A percentile compares a stretch with the other conserved stretches of the same genome.
Conservation (phyloP, 2,888 invertebrate species). For the Eutolmus rufibarbis region DNA sequence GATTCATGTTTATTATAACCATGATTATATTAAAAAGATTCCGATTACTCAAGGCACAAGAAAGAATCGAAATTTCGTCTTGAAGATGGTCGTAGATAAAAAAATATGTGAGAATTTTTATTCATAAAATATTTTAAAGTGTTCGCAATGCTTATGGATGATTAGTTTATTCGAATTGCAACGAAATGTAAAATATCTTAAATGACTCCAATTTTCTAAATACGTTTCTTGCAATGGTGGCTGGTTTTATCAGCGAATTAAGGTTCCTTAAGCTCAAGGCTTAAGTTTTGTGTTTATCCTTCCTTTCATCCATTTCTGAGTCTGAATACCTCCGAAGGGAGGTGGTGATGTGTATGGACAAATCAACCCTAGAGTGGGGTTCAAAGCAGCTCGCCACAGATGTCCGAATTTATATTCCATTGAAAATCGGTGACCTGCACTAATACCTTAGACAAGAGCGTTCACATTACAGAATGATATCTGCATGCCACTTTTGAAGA, state of each 20-base stretch:
- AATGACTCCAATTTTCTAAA: not conserved
- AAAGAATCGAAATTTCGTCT: too few relatives aligned
- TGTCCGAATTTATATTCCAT: conserved; percentile 15
- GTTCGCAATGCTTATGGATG: not conserved
- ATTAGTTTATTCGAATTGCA: not conserved
- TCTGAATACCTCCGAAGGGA: not conserved
- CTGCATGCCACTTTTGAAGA: not conserved
- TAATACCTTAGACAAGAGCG: conserved; percentile 10
- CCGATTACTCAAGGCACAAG: too few relatives aligned
- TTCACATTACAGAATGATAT: not conserved
- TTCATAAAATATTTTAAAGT: not conserved
- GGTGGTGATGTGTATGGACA: not conserved
- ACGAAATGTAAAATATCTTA: not conserved
- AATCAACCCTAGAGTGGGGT: not conserved
- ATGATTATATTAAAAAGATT: too few relatives aligned
- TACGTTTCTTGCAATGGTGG: not conserved
- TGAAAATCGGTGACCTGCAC: conserved; percentile 25
- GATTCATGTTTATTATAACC: too few relatives aligned
- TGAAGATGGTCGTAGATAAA: too few relatives aligned
- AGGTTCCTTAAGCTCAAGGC: not conserved
- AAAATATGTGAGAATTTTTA: too few relatives aligned
- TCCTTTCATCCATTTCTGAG: not conserved
- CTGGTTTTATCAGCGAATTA: not conserved
- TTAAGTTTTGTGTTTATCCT: not conserved
- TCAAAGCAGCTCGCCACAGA: not conserved